These are phyloP conservation scores for Typhlomys cinereus DNA, from an alignment of 2,113 vertebrate genomes.

Conservation along the genomic window DNA sequence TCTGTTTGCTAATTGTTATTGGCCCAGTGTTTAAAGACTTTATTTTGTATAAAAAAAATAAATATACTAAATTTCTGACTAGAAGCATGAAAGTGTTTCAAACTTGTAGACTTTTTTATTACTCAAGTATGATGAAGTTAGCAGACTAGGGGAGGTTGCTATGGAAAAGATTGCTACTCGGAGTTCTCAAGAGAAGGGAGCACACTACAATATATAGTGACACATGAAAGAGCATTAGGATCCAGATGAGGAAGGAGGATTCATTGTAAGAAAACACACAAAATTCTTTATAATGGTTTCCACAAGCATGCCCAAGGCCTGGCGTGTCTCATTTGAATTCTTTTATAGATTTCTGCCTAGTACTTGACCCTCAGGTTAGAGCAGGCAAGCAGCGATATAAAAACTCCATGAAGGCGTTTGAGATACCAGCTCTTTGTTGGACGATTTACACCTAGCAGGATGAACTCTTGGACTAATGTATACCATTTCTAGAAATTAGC, in stretches of 20 bases:
- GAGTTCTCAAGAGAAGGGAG: not conserved
- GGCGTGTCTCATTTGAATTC: not conserved
- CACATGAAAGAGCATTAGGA: not conserved
- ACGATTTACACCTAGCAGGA: not conserved
- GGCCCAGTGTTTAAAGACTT: not conserved
- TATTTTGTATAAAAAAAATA: not conserved
- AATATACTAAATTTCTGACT: not conserved
- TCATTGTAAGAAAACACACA: not conserved
- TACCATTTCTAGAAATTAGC: not conserved
- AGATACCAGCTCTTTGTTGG: not conserved
- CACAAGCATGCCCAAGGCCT: not conserved
- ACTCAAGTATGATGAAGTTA: not conserved
- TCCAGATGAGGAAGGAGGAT: no score
- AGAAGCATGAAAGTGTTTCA: not conserved
- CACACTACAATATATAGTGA: not conserved
- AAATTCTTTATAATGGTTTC: no score
- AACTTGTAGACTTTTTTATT: not conserved
- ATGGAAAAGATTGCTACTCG: not conserved
- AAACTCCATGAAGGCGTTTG: not conserved
- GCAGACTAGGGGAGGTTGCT: not conserved
- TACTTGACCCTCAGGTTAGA: not conserved
- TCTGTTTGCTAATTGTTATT: not conserved
- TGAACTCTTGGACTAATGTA: not conserved
- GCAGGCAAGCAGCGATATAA: not conserved
- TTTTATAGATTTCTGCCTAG: not conserved